phyloP scores from a whole-genome alignment of 2,797 vertebrate genomes.

The Gallinago solitaria region DNA sequence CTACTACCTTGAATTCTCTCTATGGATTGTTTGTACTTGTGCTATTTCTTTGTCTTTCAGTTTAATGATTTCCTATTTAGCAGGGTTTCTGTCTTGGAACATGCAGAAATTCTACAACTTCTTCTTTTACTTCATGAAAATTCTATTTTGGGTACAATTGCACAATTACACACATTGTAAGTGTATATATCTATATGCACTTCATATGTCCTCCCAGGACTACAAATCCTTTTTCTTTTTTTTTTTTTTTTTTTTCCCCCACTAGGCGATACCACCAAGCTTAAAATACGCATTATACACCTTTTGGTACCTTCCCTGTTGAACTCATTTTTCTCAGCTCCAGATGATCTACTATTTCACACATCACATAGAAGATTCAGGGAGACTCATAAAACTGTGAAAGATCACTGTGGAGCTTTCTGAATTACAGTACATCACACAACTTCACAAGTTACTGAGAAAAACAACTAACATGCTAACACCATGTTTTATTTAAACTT shows the following conservation, averaged over 20 bases:
- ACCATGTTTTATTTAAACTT: not conserved
- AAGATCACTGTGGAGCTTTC: not conserved
- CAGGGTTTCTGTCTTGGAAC: not conserved
- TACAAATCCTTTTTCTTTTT: not conserved
- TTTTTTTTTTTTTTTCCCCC: not conserved
- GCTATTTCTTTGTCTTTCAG: not conserved
- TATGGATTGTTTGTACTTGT: not conserved
- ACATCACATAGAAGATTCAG: not conserved
- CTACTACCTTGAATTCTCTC: not conserved
- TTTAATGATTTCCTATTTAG: conserved; percentile 21
- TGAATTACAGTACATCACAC: not conserved
- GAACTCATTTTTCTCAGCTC: not conserved
- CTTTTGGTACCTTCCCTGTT: not conserved
- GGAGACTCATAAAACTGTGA: not conserved
- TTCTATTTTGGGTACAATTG: not conserved
- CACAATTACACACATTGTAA: not conserved
- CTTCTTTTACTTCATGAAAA: not conserved
- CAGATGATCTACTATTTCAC: not conserved
- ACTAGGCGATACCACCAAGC: not conserved
- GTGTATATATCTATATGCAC: not conserved
- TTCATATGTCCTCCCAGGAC: not conserved
- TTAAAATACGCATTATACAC: not conserved
- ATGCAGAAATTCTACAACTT: not conserved
- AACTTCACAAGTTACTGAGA: not conserved
- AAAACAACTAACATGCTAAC: not conserved